Evolutionary conservation across 1,140 invertebrate genomes (phyloP).

Genomic region (Hetaerina americana): DNA sequence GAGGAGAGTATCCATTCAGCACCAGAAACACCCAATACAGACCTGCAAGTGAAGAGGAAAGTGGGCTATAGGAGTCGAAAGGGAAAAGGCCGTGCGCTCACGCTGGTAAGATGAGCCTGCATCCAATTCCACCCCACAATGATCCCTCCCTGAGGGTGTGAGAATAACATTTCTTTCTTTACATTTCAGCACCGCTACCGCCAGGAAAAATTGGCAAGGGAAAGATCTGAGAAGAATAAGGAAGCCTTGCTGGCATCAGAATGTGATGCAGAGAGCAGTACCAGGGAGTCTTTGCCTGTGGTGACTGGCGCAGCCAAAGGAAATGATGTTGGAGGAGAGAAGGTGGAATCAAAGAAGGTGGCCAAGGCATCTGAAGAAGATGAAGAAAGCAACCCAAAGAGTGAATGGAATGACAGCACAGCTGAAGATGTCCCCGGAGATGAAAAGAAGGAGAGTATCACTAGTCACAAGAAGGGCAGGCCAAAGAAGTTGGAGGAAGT

Average conservation of each 20-base stretch:
- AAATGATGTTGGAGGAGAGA: conserved; percentile 12
- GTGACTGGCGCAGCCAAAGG: conserved; percentile 1
- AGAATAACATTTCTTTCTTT: not conserved
- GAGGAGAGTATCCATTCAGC: not conserved
- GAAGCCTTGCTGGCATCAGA: not conserved
- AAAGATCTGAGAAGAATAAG: not conserved
- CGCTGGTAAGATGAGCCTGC: not conserved
- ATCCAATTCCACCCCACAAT: too few species aligned
- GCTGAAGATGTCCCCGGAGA: conserved; percentile 15
- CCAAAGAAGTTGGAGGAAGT: conserved; percentile 13
- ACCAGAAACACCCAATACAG: not conserved
- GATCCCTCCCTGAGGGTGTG: too few species aligned
- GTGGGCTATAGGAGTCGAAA: not conserved
- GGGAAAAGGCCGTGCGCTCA: not conserved
- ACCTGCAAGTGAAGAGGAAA: not conserved
- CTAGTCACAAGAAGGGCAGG: conserved; percentile 15
- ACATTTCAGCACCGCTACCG: not conserved
- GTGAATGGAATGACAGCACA: conserved; percentile 18
- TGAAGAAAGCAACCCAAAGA: conserved; percentile 16
- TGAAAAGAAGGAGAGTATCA: not conserved
- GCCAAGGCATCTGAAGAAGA: conserved; percentile 14
- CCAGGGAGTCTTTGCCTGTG: not conserved
- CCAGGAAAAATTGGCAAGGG: not conserved
- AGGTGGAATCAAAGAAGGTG: conserved; percentile 11
- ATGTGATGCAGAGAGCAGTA: not conserved